phyloP scores from a whole-genome alignment of 23 tunicate species.

The Diplosoma virens region DNA sequence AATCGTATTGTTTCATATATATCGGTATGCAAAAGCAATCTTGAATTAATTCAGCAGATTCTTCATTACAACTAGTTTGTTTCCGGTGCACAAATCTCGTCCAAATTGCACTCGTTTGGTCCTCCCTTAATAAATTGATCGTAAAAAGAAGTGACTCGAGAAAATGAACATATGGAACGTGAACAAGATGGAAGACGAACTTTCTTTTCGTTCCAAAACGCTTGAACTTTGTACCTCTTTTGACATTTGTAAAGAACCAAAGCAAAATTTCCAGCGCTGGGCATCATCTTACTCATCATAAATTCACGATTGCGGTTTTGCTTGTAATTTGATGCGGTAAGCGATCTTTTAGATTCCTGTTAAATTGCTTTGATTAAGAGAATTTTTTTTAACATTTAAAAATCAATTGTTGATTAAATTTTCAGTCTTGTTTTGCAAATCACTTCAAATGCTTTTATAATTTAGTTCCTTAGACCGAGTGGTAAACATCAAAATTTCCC shows the following conservation, averaged over 20 bases:
- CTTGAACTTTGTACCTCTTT: conserved; percentile 16
- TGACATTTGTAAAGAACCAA: conserved; percentile 30
- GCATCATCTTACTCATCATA: background rate
- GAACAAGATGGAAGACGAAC: background rate
- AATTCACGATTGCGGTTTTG: background rate
- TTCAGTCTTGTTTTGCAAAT: no score
- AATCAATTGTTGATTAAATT: no score
- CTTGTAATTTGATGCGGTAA: background rate
- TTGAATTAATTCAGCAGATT: no score
- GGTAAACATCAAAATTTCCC: no score
- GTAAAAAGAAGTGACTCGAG: background rate
- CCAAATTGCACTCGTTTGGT: conserved; percentile 1
- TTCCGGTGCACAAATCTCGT: background rate
- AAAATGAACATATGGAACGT: background rate
- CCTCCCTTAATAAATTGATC: background rate
- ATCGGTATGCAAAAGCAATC: no score
- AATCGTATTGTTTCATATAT: no score
- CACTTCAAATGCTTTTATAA: no score
- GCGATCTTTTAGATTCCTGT: background rate
- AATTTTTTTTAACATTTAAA: no score
- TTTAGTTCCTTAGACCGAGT: no score
- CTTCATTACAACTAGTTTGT: no score
- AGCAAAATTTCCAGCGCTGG: conserved; percentile 40
- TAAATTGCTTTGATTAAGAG: no score
- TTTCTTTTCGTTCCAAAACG: conserved; percentile 16